phyloP scores from a whole-genome alignment of 2,797 vertebrate genomes.

The Glossophaga mutica region DNA sequence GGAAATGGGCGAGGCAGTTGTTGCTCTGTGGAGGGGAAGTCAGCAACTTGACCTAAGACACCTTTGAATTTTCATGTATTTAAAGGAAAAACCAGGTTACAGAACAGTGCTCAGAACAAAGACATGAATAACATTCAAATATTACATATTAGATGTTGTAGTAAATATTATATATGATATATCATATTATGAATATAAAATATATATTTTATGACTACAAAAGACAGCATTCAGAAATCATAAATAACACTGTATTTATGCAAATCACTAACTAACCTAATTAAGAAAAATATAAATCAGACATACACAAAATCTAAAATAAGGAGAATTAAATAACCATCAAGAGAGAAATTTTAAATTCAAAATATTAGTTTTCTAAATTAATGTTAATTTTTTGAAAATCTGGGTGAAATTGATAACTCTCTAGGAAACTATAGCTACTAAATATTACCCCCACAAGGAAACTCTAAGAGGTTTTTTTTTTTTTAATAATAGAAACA shows the following conservation, averaged over 20 bases:
- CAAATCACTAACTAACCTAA: background rate
- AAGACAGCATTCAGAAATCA: background rate
- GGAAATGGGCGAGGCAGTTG: conserved; percentile 60
- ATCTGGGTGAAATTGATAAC: background rate
- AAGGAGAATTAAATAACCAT: background rate
- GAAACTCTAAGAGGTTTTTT: background rate
- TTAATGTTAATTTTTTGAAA: background rate
- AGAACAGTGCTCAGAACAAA: background rate
- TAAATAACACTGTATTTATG: background rate
- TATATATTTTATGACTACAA: background rate
- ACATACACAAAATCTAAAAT: background rate
- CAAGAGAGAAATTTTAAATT: background rate
- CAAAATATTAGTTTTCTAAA: background rate
- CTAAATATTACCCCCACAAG: background rate
- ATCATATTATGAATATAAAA: background rate
- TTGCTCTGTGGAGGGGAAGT: conserved; percentile 48
- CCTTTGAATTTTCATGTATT: conserved; percentile 59
- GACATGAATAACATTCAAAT: background rate
- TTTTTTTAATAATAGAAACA: background rate
- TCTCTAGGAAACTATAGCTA: background rate
- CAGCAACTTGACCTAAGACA: conserved; percentile 43
- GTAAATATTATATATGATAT: background rate
- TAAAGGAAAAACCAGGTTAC: conserved; percentile 40
- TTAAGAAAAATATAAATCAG: background rate
- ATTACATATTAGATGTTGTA: too few relatives aligned